Percentiles rank a stretch among this genome's conserved stretches.
Evolutionary conservation across 2,888 invertebrate genomes (phyloP).

Genomic region (Nectonema munidae): DNA sequence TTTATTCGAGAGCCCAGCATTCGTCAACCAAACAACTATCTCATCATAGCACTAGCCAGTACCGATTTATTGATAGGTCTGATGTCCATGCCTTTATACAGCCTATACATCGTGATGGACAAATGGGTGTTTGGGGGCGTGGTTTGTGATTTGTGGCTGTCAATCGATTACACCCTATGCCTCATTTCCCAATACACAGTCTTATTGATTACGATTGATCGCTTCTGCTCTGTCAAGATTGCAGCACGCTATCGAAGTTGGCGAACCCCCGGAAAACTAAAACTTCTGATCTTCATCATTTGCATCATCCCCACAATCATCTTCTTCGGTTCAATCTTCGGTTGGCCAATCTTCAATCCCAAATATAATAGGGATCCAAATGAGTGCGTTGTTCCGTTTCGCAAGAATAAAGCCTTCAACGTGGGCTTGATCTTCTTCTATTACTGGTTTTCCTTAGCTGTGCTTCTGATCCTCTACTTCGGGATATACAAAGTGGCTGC

Average conservation of each 20-base stretch:
- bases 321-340: conserved; percentile 22
- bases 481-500: conserved; percentile 16
- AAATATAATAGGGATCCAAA: conserved; percentile 31
- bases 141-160: conserved; percentile 20
- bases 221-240: conserved; percentile 20
- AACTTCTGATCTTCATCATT: conserved; percentile 24
- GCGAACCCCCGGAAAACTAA: conserved; percentile 44
- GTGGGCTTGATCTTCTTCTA: conserved; percentile 22
- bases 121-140: conserved; percentile 15
- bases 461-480: conserved; percentile 21
- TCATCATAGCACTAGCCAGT: conserved; percentile 21
- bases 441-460: conserved; percentile 22
- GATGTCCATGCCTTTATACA: conserved; percentile 22
- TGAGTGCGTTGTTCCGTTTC: conserved; percentile 21
- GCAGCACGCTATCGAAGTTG: conserved; percentile 22
- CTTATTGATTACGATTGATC: conserved; percentile 20
- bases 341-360: conserved; percentile 20
- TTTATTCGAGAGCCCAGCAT: conserved; percentile 20
- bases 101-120: conserved; percentile 21
- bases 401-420: conserved; percentile 21
- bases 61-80: conserved; percentile 22
- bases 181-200: conserved; percentile 22
- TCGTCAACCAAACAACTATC: conserved; percentile 21
- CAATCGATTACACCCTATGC: conserved; percentile 22
- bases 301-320: conserved; percentile 21